Base-by-base conservation (phyloP, 2,797 vertebrate genomes). In the Siniperca scherzeri region DNA sequence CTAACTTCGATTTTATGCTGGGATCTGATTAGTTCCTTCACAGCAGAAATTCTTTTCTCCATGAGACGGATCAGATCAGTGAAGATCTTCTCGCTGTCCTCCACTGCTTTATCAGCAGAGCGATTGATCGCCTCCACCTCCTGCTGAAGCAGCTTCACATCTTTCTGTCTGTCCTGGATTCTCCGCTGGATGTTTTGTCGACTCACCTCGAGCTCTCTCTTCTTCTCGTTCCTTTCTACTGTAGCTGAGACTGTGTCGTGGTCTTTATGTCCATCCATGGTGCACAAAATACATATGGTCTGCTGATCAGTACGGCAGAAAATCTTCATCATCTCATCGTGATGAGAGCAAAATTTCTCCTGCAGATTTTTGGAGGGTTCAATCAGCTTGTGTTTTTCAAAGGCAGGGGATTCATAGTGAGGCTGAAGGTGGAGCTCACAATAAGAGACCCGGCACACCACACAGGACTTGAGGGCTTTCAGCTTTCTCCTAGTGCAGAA, bases 221-320 rank as follows among this genome's bases (percentile, higher is more conserved):
- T 22, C 48, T 30, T 84, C 13, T 9, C 1, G 0, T 14, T 67
- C 14, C 74, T 74, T 61, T 61, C 70, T 7, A 2, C 19, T 2
- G 46, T 59, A 42, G 62, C 76, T 36, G 79, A 82, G 5, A 79
- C 78, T 0, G 25, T 76, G 70, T 70, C 10, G 0, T 77, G 82
- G 19, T 42, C 60, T 77, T 85, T 85, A 44, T 88, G 82, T 61
- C 77, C 69, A 25, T 80, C 82, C 40, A 77, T 2, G 0, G 74
- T 61, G 33, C 79, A 84, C 16, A 82, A 17, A 73, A 66, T 16
- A 12, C 81, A 78, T 14, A 74, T 78, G 7, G 22, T 7, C 61
- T 71, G 44, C 60, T 72, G 75, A 38, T 87, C 75, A 4, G 27
- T 81, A 1, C n/a, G 62, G 33, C 81, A 87, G 44, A 75, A 87